These are phyloP conservation scores for Anoura caudifer DNA, from an alignment of 2,113 vertebrate species.

Conservation along the genomic window DNA sequence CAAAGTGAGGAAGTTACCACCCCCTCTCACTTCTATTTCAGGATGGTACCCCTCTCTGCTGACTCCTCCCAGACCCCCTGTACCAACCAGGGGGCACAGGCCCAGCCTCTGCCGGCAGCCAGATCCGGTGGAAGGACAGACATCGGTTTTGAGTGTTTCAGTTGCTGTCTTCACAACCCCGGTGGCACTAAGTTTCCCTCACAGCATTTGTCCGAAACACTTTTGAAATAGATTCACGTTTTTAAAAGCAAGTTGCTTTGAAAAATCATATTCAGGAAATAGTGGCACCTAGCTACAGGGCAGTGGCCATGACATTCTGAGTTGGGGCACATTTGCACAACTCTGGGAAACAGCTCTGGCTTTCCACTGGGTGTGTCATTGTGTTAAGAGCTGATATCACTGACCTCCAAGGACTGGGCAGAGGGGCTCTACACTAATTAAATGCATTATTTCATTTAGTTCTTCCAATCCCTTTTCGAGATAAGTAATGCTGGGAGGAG, in stretches of 20 bases:
- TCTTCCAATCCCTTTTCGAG: background rate
- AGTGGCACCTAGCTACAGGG: background rate
- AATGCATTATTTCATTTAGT: background rate
- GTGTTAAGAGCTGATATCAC: background rate
- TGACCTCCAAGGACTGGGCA: background rate
- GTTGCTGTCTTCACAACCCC: background rate
- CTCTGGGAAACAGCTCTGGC: background rate
- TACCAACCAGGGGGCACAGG: too few species aligned
- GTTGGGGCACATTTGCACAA: background rate
- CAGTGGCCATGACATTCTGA: background rate
- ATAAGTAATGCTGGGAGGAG: background rate
- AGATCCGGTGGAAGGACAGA: rapidly evolving
- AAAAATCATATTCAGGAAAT: background rate
- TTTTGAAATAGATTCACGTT: background rate
- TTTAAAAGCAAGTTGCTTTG: background rate
- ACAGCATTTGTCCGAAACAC: background rate
- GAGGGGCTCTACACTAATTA: background rate
- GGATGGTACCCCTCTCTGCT: background rate
- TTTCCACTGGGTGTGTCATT: background rate
- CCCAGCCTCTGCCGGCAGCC: rapidly evolving
- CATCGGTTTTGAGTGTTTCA: background rate
- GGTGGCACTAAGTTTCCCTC: rapidly evolving
- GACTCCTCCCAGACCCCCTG: background rate
- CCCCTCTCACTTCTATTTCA: background rate
- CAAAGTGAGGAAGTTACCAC: background rate